A percentile compares a stretch with the other conserved stretches of the same genome.
Conservation (phyloP, 2,888 invertebrate species). For the Euzetes globulus region DNA sequence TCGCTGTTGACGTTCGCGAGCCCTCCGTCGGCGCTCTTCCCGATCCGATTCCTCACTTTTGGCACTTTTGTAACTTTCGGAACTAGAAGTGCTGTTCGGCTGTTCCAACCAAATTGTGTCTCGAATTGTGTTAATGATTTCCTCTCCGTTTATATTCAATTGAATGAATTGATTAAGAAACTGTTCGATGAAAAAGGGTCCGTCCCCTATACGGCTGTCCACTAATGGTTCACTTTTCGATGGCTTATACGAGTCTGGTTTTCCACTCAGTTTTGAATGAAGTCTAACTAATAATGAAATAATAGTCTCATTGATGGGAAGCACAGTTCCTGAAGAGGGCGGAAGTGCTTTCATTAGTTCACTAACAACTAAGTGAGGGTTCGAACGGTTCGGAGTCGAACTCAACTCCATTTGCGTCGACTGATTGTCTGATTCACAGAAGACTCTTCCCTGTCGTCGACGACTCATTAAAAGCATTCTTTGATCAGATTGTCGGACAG, state of each 20-base stretch:
- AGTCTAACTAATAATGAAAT: conserved; percentile 78
- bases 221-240: conserved; percentile 39
- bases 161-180: conserved; percentile 58
- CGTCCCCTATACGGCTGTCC: conserved; percentile 63
- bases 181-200: conserved; percentile 74
- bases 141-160: conserved; percentile 25
- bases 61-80: conserved; percentile 48
- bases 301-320: conserved; percentile 58
- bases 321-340: conserved; percentile 30
- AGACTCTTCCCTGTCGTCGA: conserved; percentile 35
- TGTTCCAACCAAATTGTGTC: conserved; percentile 64
- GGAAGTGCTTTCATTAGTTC: conserved; percentile 28
- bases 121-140: conserved; percentile 60
- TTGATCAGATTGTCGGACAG: conserved; percentile 36
- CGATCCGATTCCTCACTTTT: conserved; percentile 27
- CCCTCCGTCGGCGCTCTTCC: conserved; percentile 56
- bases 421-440: neutral
- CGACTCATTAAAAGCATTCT: conserved; percentile 36
- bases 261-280: conserved; percentile 77
- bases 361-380: conserved; percentile 4
- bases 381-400: conserved; percentile 44
- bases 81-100: conserved; percentile 41
- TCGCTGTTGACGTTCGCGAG: conserved; percentile 80
- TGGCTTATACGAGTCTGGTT: conserved; percentile 65
- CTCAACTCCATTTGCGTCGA: neutral